Evolutionary conservation across 2,888 invertebrate genomes (phyloP).

Genomic region (Hirtodrosophila confusa): DNA sequence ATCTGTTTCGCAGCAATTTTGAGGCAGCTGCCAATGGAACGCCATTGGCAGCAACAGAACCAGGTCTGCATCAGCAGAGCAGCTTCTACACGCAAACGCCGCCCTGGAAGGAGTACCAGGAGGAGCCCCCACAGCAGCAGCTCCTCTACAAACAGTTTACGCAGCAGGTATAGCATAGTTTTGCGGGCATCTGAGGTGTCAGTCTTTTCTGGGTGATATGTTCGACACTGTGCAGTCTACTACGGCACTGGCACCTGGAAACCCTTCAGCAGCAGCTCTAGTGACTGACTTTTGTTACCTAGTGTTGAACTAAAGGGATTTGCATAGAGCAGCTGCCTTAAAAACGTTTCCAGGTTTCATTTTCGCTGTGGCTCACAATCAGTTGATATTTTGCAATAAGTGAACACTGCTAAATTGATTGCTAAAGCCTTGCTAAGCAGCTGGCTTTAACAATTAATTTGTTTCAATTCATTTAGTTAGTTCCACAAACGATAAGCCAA

Average conservation of each 20-base stretch:
- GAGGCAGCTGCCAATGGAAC: conserved; percentile 83
- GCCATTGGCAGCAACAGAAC: conserved; percentile 29
- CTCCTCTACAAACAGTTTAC: conserved; percentile 65
- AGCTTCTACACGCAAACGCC: conserved; percentile 84
- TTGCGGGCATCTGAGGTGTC: conserved; percentile 45
- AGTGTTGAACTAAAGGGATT: conserved; percentile 9
- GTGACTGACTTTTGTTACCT: conserved; percentile 27
- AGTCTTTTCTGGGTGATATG: conserved; percentile 67
- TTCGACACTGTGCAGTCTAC: conserved; percentile 36
- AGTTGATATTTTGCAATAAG: conserved; percentile 65
- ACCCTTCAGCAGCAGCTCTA: conserved; percentile 6
- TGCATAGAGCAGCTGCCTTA: conserved; percentile 26
- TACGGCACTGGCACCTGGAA: conserved; percentile 32
- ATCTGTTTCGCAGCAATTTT: conserved; percentile 87
- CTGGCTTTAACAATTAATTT: conserved; percentile 37
- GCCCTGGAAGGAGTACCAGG: conserved; percentile 84
- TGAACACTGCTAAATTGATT: conserved; percentile 39
- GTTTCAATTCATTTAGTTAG: conserved; percentile 32
- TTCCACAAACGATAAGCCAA: conserved; percentile 40
- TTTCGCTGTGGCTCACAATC: conserved; percentile 33
- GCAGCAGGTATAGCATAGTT: conserved; percentile 75
- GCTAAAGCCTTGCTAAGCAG: conserved; percentile 17
- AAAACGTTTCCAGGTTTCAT: conserved; percentile 17
- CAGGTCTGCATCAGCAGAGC: conserved; percentile 81
- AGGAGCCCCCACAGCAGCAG: conserved; percentile 70